phyloP scores from a whole-genome alignment of 2,113 vertebrate species.

The Psilopsiagon aymara region DNA sequence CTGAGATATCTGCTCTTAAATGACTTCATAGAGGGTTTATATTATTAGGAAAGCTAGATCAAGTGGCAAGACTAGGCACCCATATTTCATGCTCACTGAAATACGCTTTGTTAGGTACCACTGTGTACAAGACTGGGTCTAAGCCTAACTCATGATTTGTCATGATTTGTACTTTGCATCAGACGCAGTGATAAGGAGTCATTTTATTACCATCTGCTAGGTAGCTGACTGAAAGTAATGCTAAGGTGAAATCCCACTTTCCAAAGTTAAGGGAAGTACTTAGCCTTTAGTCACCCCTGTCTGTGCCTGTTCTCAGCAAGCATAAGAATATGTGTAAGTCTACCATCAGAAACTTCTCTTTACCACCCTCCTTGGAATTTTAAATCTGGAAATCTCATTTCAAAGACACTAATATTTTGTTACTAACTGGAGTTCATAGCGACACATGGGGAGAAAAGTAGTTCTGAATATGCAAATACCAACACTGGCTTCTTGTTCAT shows the following conservation, averaged over 20 bases:
- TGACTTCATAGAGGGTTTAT: neutral
- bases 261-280: neutral
- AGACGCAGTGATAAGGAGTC: neutral
- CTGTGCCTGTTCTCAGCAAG: neutral
- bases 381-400: neutral
- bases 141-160: neutral
- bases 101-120: neutral
- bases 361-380: neutral
- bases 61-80: neutral
- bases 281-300: neutral
- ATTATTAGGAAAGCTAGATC: neutral
- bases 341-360: neutral
- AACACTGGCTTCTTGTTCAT: neutral
- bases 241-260: neutral
- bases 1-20: neutral
- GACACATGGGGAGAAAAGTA: neutral
- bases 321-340: neutral
- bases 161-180: neutral
- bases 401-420: neutral
- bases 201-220: neutral
- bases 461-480: neutral
- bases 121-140: neutral
- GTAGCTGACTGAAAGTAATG: constrained; percentile 36
- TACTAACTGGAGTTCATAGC: neutral
- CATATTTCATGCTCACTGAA: neutral